phyloP scores from a whole-genome alignment of 2,888 invertebrate genomes.

The Noctua pronuba region DNA sequence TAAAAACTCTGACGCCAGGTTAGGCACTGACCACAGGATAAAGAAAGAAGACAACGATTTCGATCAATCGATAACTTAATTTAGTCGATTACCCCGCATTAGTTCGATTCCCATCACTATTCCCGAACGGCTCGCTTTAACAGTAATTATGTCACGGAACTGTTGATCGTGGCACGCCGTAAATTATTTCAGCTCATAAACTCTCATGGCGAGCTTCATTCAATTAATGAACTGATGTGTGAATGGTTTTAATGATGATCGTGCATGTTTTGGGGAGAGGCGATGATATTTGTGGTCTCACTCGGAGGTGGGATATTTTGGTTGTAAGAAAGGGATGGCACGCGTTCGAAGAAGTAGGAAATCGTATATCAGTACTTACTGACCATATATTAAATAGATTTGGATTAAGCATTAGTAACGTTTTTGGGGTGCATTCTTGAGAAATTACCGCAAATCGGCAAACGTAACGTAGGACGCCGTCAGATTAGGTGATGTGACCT shows the following conservation, averaged over 20 bases:
- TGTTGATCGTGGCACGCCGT: conserved; percentile 70
- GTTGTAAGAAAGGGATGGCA: background rate
- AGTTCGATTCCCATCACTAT: conserved; percentile 44
- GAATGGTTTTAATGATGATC: conserved; percentile 34
- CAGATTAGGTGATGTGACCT: background rate
- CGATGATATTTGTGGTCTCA: conserved; percentile 34
- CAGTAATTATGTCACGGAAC: conserved; percentile 62
- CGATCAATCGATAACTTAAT: conserved; percentile 19
- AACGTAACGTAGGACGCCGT: background rate
- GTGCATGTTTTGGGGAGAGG: conserved; percentile 28
- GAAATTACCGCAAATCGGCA: background rate
- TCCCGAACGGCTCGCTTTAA: conserved; percentile 51
- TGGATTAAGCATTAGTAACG: background rate
- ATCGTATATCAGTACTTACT: background rate
- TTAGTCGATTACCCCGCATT: conserved; percentile 28
- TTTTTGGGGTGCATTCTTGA: background rate
- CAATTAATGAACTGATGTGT: conserved; percentile 55
- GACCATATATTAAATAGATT: background rate
- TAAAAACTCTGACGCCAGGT: no score
- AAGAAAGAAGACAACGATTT: background rate
- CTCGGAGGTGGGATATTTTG: background rate
- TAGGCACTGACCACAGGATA: no score
- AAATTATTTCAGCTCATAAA: conserved; percentile 77
- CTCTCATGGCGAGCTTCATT: conserved; percentile 59
- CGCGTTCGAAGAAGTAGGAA: background rate